Percentiles rank a stretch among this genome's conserved stretches.
phyloP scores from a whole-genome alignment of 2,797 vertebrate species.

The Gymnothorax javanicus region DNA sequence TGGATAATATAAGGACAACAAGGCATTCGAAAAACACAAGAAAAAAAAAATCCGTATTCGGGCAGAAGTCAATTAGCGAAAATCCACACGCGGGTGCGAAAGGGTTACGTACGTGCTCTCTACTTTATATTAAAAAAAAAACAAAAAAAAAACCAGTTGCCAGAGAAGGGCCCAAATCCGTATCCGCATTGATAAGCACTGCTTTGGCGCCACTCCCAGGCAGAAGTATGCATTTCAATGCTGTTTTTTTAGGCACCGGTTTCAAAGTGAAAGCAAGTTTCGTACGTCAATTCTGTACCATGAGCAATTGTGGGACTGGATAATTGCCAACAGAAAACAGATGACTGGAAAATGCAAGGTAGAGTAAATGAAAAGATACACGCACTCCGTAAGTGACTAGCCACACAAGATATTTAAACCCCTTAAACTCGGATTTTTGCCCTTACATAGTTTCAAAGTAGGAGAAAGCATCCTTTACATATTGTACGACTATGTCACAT shows the following conservation, averaged over 20 bases:
- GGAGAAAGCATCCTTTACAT: no score
- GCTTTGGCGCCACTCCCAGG: slow-evolving; percentile 1
- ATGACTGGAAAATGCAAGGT: background rate
- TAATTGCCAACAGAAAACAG: background rate
- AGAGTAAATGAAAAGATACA: background rate
- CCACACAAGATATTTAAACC: background rate
- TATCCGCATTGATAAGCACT: background rate
- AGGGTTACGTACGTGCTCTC: no score
- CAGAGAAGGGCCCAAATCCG: background rate
- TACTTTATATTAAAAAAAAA: no score
- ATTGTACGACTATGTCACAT: no score
- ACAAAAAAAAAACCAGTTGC: background rate
- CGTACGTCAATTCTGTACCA: background rate
- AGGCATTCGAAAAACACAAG: no score
- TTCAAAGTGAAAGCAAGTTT: background rate
- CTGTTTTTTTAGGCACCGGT: background rate
- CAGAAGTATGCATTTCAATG: background rate
- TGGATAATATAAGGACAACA: no score
- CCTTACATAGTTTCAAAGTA: no score
- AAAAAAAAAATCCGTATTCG: no score
- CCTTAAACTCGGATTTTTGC: no score
- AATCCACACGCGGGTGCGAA: no score
- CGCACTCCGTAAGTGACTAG: background rate
- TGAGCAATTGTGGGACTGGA: background rate
- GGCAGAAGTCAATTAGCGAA: no score